Evolutionary conservation across 2,797 vertebrate species (phyloP), one percentile per base, ranked within the genome.

Genomic region (Balearica regulorum): DNA sequence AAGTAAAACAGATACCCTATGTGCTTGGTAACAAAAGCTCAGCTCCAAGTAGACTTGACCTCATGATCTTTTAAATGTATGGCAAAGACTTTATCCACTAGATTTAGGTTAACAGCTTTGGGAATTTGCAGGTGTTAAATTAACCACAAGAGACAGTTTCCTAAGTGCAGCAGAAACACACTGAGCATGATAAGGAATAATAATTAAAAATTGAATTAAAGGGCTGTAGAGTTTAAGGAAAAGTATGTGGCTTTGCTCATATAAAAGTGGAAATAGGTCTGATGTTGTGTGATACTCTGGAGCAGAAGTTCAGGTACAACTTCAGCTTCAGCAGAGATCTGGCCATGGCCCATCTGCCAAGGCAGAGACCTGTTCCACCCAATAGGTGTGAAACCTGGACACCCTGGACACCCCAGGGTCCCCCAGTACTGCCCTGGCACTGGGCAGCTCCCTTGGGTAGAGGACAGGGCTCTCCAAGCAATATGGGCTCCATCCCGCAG

Each of bases 61-160:
- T 96, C 28, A 0, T 88, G 93, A 91, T 96, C 96, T 96, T 92
- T 95, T 91, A 96, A 94, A 92, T 75, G 88, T 88, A 88, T 83
- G 91, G 93, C 93, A 94, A 90, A 94, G 93, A 89, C 80, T 97
- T 94, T 54, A 92, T 96, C 82, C 93, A 90, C 84, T 70, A 92
- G 94, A 96, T 96, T 93, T 92, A 94, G 94, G 94, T 97, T 96
- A 96, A 97, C 89, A 94, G 89, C 77, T 89, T 80, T 75, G 97
- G 95, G 96, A 96, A 94, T 96, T 95, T 76, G 84, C 96, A 97
- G 97, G 96, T 97, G 94, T 93, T 96, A 96, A 97, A 97, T 97
- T 97, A 97, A 92, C 92, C 94, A 91, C 89, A 4, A 90, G 90
- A 96, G 96, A 90, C 55, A 51, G 79, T 57, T 94, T 95, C 92